These are phyloP conservation scores for Papilio helenus DNA, from an alignment of 1,140 invertebrate species.

Conservation along the genomic window DNA sequence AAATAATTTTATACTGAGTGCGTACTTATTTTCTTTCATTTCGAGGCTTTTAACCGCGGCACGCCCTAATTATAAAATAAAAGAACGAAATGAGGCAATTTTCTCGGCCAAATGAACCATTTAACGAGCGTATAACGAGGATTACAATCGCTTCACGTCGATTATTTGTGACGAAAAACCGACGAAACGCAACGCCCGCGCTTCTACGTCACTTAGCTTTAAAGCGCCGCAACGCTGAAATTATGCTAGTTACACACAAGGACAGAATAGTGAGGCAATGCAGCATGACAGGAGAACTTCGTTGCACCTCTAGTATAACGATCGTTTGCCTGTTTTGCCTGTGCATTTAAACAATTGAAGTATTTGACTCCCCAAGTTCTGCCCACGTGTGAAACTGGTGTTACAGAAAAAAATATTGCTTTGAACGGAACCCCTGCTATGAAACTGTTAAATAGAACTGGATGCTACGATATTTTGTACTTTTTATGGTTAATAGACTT, in stretches of 20 bases:
- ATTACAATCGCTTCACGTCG: neutral
- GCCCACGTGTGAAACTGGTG: neutral
- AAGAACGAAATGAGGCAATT: conserved; percentile 14
- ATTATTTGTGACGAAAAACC: conserved; percentile 18
- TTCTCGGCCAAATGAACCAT: conserved; percentile 21
- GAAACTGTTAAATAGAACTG: neutral
- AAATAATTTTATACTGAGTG: neutral
- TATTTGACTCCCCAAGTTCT: neutral
- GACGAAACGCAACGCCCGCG: neutral
- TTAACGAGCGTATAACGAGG: conserved; percentile 19
- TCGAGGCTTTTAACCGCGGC: neutral
- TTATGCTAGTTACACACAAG: neutral
- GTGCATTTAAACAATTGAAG: neutral
- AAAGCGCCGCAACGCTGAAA: neutral
- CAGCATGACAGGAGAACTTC: too few species aligned
- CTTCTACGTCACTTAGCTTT: neutral
- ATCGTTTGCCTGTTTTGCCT: neutral
- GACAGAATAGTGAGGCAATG: neutral
- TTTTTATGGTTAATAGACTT: neutral
- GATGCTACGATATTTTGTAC: neutral
- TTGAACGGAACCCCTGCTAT: neutral
- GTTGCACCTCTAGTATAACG: too few species aligned
- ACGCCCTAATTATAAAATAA: neutral
- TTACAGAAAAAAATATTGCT: too few species aligned
- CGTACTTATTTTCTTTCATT: neutral